Percentiles rank a stretch among this genome's conserved stretches.
Evolutionary conservation across 2,888 invertebrate species (phyloP).

Genomic region (Trichogramma evanescens): DNA sequence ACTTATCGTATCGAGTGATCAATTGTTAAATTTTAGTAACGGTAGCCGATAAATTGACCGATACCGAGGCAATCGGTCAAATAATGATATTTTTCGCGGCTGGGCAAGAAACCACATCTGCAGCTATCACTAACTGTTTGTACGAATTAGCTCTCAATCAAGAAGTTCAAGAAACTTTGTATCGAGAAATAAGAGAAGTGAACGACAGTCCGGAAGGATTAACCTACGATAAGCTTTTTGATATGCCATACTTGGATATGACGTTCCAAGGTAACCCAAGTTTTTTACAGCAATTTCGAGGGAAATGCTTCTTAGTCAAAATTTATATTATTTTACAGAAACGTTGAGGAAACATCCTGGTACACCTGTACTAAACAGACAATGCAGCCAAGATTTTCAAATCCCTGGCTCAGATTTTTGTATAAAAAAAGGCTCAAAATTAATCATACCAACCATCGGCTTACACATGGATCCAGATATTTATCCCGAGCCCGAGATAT

Average conservation of each 20-base stretch:
- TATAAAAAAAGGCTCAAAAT: slow-evolving; percentile 24
- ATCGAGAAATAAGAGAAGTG: slow-evolving; percentile 39
- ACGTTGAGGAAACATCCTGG: slow-evolving; percentile 39
- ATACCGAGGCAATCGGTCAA: slow-evolving; percentile 45
- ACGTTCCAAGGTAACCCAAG: slow-evolving; percentile 40
- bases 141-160: slow-evolving; percentile 45
- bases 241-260: slow-evolving; percentile 48
- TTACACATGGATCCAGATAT: slow-evolving; percentile 47
- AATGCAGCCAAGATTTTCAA: slow-evolving; percentile 30
- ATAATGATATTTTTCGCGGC: slow-evolving; percentile 47
- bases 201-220: slow-evolving; percentile 36
- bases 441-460: slow-evolving; percentile 40
- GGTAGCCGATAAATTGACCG: slow-evolving; percentile 30
- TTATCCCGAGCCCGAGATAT: slow-evolving; percentile 47
- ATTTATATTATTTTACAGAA: slow-evolving; percentile 22
- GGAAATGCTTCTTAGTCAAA: neutral
- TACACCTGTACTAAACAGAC: slow-evolving; percentile 32
- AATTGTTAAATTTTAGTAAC: slow-evolving; percentile 4
- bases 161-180: slow-evolving; percentile 42
- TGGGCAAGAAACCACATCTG: slow-evolving; percentile 50
- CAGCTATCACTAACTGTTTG: slow-evolving; percentile 45
- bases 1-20: neutral
- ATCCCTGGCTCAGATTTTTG: slow-evolving; percentile 23
- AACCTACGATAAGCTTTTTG: slow-evolving; percentile 43
- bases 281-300: slow-evolving; percentile 19